These are phyloP conservation scores for Emydocephalus ijimae DNA, from an alignment of 2,113 vertebrate species.

Conservation along the genomic window DNA sequence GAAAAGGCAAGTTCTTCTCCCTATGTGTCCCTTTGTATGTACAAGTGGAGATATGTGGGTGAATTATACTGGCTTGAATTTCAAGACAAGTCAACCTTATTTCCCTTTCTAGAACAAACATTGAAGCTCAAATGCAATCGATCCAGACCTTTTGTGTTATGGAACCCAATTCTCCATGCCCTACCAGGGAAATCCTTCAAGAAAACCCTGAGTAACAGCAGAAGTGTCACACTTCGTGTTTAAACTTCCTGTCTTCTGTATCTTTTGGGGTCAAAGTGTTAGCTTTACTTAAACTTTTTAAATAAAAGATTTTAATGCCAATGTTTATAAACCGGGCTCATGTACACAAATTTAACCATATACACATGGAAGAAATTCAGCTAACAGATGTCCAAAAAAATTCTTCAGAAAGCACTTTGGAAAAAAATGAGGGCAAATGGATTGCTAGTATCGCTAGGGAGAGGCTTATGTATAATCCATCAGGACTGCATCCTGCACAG, in stretches of 20 bases:
- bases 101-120: background rate
- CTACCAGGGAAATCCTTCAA: conserved; percentile 4
- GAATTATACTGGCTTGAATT: background rate
- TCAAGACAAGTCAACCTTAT: background rate
- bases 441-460: background rate
- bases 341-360: conserved; percentile 34
- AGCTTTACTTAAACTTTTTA: conserved; percentile 16
- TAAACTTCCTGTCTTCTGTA: conserved; percentile 24
- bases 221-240: background rate
- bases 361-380: conserved; percentile 37
- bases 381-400: conserved; percentile 48
- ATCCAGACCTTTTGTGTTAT: background rate
- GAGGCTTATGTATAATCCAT: background rate
- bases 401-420: background rate
- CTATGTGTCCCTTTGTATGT: background rate
- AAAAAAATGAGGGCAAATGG: conserved; percentile 8
- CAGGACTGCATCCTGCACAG: background rate
- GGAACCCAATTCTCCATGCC: conserved; percentile 3
- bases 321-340: conserved; percentile 48
- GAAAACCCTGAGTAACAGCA: conserved; percentile 3
- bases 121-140: background rate
- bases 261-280: conserved; percentile 33
- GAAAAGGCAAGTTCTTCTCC: background rate
- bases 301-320: conserved; percentile 35
- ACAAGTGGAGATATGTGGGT: background rate